Conservation (phyloP, 2,113 vertebrate genomes). For the Phycodurus eques region DNA sequence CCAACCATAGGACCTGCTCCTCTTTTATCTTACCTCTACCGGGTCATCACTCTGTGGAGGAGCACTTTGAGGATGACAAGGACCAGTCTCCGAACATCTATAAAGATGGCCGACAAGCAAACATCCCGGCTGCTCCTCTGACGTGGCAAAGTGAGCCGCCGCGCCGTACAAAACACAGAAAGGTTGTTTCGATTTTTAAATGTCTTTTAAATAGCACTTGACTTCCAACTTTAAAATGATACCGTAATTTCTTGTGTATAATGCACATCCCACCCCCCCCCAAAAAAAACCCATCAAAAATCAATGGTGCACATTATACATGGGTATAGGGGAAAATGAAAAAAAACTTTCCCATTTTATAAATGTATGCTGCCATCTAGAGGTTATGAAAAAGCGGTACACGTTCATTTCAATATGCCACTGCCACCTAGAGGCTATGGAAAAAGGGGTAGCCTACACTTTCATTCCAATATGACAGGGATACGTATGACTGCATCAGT, state of each 20-base stretch:
- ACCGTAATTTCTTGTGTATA: neutral
- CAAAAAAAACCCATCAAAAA: too few relatives aligned
- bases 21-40: slow-evolving; percentile 76
- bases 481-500: too few relatives aligned
- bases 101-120: slow-evolving; percentile 49
- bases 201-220: neutral
- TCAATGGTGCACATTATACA: too few relatives aligned
- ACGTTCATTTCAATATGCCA: too few relatives aligned
- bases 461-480: too few relatives aligned
- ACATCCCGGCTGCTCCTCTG: slow-evolving; percentile 34
- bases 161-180: slow-evolving; percentile 49
- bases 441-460: too few relatives aligned
- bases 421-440: too few relatives aligned
- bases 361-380: too few relatives aligned
- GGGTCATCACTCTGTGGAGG: slow-evolving; percentile 21
- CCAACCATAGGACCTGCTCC: slow-evolving; percentile 47
- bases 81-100: slow-evolving; percentile 32
- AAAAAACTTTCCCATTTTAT: too few relatives aligned
- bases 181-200: slow-evolving; percentile 33
- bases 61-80: slow-evolving; percentile 40
- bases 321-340: too few relatives aligned
- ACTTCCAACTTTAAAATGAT: neutral
- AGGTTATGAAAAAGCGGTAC: too few relatives aligned
- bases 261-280: too few relatives aligned
- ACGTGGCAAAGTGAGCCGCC: slow-evolving; percentile 53